A percentile compares a stretch with the other conserved stretches of the same genome.
Conservation (phyloP, 2,888 invertebrate genomes). For the Lissonota sp. region DNA sequence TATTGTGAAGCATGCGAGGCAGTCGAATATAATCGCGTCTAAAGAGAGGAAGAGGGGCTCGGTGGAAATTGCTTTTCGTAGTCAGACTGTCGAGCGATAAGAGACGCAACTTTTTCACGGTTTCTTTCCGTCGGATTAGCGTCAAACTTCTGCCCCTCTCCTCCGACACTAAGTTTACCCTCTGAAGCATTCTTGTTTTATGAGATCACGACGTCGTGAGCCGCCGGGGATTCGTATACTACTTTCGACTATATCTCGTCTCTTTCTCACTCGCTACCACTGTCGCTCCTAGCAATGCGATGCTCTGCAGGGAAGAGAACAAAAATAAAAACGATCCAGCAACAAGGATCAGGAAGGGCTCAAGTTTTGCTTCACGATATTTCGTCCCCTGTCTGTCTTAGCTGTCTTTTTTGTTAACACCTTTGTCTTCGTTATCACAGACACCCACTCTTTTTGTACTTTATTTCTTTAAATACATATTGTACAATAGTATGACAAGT, state of each 20-base stretch:
- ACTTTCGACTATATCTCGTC: conserved; percentile 47
- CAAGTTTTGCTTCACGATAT: conserved; percentile 36
- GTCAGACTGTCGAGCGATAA: conserved; percentile 33
- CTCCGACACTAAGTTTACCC: conserved; percentile 51
- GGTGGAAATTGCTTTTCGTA: conserved; percentile 44
- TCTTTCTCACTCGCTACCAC: background rate
- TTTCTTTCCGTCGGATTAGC: conserved; percentile 66
- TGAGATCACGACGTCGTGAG: conserved; percentile 67
- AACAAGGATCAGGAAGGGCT: conserved; percentile 62
- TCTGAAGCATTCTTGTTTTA: conserved; percentile 74
- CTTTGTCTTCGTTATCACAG: conserved; percentile 47
- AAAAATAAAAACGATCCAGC: conserved; percentile 50
- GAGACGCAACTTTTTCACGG: conserved; percentile 53
- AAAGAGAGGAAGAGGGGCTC: background rate
- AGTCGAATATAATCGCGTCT: conserved; percentile 1
- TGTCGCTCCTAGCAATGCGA: background rate
- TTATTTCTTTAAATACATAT: background rate
- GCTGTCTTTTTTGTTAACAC: background rate
- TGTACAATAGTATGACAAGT: no score
- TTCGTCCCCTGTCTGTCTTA: background rate
- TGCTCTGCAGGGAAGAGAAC: conserved; percentile 8
- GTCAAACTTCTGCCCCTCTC: conserved; percentile 69
- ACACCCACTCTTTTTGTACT: conserved; percentile 33
- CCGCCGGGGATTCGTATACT: conserved; percentile 57
- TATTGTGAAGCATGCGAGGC: conserved; percentile 39